These are phyloP conservation scores for Copidosoma aretas DNA, from an alignment of 2,888 invertebrate species.

Conservation along the genomic window DNA sequence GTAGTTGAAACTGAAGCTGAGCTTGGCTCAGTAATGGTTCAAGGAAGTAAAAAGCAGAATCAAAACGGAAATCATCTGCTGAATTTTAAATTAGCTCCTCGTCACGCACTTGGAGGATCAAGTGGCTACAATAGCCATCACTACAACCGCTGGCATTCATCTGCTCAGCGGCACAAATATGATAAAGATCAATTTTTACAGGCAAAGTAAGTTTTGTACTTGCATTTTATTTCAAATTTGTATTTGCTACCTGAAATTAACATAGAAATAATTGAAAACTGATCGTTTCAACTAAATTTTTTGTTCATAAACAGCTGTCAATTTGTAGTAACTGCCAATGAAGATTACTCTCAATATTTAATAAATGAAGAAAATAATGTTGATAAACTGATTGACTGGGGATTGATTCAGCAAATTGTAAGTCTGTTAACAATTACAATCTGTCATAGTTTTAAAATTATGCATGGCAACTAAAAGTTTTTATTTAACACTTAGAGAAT, in stretches of 20 bases:
- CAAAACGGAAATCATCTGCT: slow-evolving; percentile 82
- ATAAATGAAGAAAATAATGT: slow-evolving; percentile 69
- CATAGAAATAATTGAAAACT: neutral
- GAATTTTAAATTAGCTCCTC: slow-evolving; percentile 85
- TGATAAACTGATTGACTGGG: slow-evolving; percentile 91
- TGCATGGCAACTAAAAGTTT: slow-evolving; percentile 13
- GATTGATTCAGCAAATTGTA: slow-evolving; percentile 90
- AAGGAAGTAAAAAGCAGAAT: slow-evolving; percentile 90
- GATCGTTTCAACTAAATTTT: slow-evolving; percentile 44
- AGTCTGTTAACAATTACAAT: slow-evolving; percentile 61
- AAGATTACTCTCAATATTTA: slow-evolving; percentile 79
- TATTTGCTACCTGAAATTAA: neutral
- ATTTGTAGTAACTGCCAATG: slow-evolving; percentile 86
- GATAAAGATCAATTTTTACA: slow-evolving; percentile 94
- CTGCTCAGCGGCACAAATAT: slow-evolving; percentile 72
- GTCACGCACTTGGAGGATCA: slow-evolving; percentile 64
- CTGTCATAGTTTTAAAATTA: slow-evolving; percentile 18
- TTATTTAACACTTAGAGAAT: slow-evolving; percentile 64
- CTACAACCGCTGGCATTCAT: slow-evolving; percentile 61
- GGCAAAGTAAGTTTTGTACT: slow-evolving; percentile 74
- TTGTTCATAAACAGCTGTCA: slow-evolving; percentile 75
- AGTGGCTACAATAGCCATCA: slow-evolving; percentile 48
- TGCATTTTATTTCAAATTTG: slow-evolving; percentile 6
- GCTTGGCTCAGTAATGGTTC: slow-evolving; percentile 81
- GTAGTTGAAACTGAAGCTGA: slow-evolving; percentile 70